phyloP scores from a whole-genome alignment of 2,113 vertebrate genomes.

The Pterocles burchelli region DNA sequence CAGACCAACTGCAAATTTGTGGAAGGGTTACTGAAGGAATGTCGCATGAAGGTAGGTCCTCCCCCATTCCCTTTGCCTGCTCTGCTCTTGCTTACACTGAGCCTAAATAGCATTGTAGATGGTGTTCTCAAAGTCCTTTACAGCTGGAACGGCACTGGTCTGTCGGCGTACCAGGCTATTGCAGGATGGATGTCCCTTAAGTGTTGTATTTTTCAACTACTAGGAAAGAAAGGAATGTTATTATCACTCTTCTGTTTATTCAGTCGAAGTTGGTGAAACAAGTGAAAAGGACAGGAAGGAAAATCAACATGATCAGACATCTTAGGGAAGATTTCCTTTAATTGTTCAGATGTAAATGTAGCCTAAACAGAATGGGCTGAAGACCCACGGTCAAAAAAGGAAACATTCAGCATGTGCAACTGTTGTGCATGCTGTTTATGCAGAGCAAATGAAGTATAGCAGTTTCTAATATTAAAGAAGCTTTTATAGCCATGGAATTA shows the following conservation, averaged over 20 bases:
- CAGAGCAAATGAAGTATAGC: not conserved
- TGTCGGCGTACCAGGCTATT: not conserved
- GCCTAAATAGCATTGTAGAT: not conserved
- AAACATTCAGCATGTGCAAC: rapidly evolving
- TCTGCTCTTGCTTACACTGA: not conserved
- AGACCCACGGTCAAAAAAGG: not conserved
- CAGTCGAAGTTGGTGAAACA: not conserved
- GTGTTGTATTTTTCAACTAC: not conserved
- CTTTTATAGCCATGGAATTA: not conserved
- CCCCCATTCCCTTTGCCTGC: not conserved
- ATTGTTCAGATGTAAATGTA: not conserved
- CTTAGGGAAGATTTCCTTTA: not conserved
- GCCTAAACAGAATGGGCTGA: not conserved
- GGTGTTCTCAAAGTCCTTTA: not conserved
- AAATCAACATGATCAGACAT: not conserved
- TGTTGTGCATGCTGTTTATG: not conserved
- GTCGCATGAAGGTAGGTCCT: conserved; percentile 90
- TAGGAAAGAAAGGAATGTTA: not conserved
- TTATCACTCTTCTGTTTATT: not conserved
- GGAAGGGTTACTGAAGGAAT: conserved; percentile 93
- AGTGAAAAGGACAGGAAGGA: not conserved
- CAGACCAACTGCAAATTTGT: conserved; percentile 96
- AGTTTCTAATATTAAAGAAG: not conserved
- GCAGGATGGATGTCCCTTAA: not conserved
- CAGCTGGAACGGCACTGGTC: not conserved